Base-by-base conservation (phyloP, 2,888 invertebrate genomes). In the Drosophila longiperda region DNA sequence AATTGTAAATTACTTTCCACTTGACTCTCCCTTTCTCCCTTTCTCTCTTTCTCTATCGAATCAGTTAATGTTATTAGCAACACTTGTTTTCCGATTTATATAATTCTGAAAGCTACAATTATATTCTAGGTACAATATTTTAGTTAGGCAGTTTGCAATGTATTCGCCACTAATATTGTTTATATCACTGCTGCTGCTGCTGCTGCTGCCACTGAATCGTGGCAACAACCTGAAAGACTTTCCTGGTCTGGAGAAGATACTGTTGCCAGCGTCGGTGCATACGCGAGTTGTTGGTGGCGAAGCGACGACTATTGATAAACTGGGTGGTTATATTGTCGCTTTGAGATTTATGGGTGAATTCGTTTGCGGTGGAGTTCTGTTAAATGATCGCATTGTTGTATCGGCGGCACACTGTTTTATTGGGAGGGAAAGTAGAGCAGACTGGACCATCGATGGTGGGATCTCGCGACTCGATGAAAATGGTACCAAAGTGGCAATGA, bases 391-490 rank as follows among this genome's bases (percentile, higher is more conserved):
- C 0, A 65, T 90, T 32, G 79, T 87, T 17, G 6, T 87, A 26
- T 53, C 89, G 1, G 87, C 87, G 0, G 87, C 87, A 0, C 87
- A 87, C 45, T 87, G 87, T 20, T 78, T 87, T 26, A 0, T 58
- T 0, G 73, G 70, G 0, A 81, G 87, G 0, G 0, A 0, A 0
- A 0, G 7, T 0, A 52, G n/a, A 1, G 0, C 1, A 0, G 0
- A 9, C 0, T 87, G 87, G 87, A 29, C 1, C 0, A 23, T 58
- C 1, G 52, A 40, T 8, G 87, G 78, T 11, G 89, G 89, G 9
- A 42, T 88, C 5, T 55, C 83, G 0, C 20, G 7, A 0, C 62
- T 88, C 0, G 6, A 9, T 1, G 75, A 75, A 0, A 1, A 7
- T 0, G 90, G 78, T 0, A 0, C 11, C 0, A 53, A 6, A 1